These are phyloP conservation scores for Neria commutata DNA, from an alignment of 2,888 invertebrate species.

Conservation along the genomic window DNA sequence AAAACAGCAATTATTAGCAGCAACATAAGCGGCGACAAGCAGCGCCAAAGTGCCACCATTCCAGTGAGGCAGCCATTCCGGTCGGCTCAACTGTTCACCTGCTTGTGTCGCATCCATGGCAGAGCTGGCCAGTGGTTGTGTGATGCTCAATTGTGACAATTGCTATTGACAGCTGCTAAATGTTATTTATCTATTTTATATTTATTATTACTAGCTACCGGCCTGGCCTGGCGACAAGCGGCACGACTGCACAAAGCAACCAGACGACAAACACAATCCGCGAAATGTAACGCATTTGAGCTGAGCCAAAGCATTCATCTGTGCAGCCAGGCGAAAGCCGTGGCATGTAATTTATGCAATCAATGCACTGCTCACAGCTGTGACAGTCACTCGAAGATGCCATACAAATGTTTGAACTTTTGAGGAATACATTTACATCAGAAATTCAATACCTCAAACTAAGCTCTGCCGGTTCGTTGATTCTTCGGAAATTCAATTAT, in stretches of 20 bases:
- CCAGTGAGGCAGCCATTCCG: background rate
- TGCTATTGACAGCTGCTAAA: constrained; percentile 34
- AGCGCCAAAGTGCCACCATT: background rate
- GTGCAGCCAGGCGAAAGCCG: too few relatives aligned
- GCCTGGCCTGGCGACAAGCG: background rate
- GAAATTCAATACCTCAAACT: too few relatives aligned
- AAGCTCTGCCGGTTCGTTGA: too few relatives aligned
- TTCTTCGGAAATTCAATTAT: too few relatives aligned
- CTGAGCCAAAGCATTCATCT: background rate
- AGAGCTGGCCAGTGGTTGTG: constrained; percentile 2
- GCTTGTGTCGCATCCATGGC: background rate
- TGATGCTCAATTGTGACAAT: constrained; percentile 33
- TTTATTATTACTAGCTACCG: constrained; percentile 16
- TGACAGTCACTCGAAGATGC: background rate
- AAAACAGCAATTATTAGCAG: constrained; percentile 15
- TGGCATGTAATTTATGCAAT: constrained; percentile 23
- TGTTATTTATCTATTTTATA: constrained; percentile 18
- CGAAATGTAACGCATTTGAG: background rate
- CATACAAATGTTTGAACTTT: too few relatives aligned
- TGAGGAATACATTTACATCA: too few relatives aligned
- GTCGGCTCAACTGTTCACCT: background rate
- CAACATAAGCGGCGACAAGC: constrained; percentile 7
- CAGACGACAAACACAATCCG: constrained; percentile 13
- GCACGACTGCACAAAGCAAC: constrained; percentile 5
- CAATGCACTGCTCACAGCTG: background rate